These are phyloP conservation scores for Propithecus coquereli DNA, from an alignment of 2,113 vertebrate genomes.

Conservation along the genomic window DNA sequence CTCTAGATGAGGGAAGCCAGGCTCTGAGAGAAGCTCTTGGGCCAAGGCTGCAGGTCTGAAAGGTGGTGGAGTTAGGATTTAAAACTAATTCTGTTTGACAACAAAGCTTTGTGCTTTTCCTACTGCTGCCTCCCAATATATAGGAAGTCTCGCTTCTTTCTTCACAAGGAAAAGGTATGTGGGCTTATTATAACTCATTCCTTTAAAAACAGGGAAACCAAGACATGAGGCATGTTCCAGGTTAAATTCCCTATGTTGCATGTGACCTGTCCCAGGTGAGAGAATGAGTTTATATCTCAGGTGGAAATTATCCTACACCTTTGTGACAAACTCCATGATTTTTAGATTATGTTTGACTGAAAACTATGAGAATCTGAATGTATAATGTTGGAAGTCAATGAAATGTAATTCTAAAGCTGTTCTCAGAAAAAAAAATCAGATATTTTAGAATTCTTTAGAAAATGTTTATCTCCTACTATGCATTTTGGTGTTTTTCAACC, in stretches of 20 bases:
- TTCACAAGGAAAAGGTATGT: not conserved
- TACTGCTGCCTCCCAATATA: not conserved
- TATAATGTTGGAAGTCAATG: not conserved
- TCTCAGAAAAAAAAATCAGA: not conserved
- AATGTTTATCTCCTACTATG: not conserved
- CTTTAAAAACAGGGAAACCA: slow-evolving; percentile 29
- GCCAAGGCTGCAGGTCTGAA: not conserved
- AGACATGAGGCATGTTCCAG: not conserved
- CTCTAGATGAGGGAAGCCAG: not conserved
- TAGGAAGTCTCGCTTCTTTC: not conserved
- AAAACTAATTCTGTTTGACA: not conserved
- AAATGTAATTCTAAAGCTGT: not conserved
- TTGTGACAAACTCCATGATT: not conserved
- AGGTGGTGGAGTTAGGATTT: not conserved
- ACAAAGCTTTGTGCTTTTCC: not conserved
- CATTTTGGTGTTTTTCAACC: not conserved
- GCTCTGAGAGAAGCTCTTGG: not conserved
- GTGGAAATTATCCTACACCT: not conserved
- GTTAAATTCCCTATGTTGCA: not conserved
- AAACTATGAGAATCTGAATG: slow-evolving; percentile 11
- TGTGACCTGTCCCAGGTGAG: not conserved
- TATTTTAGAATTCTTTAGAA: not conserved
- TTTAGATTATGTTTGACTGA: not conserved
- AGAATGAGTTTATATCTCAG: not conserved
- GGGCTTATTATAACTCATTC: not conserved